Base-by-base conservation (phyloP, 2,797 vertebrate species). In the Gephyroberyx darwinii region DNA sequence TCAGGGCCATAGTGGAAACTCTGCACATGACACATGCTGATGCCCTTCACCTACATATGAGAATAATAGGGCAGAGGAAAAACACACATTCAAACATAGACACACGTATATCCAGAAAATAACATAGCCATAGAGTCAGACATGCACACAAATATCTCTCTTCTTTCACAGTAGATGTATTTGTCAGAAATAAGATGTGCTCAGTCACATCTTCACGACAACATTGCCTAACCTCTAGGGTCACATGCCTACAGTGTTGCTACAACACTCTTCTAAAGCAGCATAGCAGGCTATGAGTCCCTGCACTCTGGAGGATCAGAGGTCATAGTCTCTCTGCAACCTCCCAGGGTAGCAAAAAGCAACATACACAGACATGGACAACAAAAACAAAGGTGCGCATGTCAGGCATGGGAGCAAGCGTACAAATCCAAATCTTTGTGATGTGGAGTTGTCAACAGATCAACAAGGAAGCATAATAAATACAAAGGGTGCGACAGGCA, bases 391-490 rank as follows among this genome's bases (percentile, higher is more conserved):
- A 71, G 39, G 30, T 30, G 26, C 50, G 47, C 61, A 10, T 26
- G 1, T 26, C 8, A 12, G 45, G 16, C 69, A 20, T 1, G 2
- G 7, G 6, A 22, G 56, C 37, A 52, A 55, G 12, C 20, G 1
- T 48, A 33, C 8, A 48, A 30, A n/a, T 37, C 50, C 37, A 35
- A 17, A 45, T 14, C 30, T 72, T 55, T 52, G 47, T 13, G 16
- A 61, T 1, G 39, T 45, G 12, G 37, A 68, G 58, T 50, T 62
- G 76, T 79, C 61, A 82, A 56, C 65, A 22, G 41, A 65, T 67
- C 26, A 39, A 13, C 41, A 58, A 31, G 69, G 63, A 58, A 75
- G 14, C 12, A 17, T 19, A 50, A 54, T 61, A 72, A 69, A 48
- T 26, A 5, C 10, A 55, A 31, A 61, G 60, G 69, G 55, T 10